Base-by-base conservation (phyloP, 92 coral and sea anemone genomes). In the Galaxea fascicularis region DNA sequence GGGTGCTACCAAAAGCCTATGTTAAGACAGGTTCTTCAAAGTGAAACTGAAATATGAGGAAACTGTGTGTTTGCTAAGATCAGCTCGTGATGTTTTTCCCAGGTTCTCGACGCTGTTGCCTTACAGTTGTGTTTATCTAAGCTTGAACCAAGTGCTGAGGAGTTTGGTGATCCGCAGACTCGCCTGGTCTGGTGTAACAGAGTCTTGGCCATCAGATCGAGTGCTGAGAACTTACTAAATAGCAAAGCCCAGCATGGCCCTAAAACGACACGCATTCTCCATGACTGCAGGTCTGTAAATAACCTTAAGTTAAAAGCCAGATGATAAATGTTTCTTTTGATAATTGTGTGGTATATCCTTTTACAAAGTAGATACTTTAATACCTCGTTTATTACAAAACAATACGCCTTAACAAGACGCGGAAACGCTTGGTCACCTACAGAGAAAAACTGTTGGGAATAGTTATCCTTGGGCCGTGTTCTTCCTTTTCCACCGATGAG, bases 91-190 rank as follows among this genome's bases (percentile, higher is more conserved):
- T 65, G 14, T n/a, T 15, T 47, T 3, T 47, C 13, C n/a, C 74
- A 95, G 98, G 90, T 90, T 13, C 78, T 91, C 49, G 98, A 95
- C 72, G 97, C 80, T 18, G 95, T 91, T 12, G 95, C 98, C 30
- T 87, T 95, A 4, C 92, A 79, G 60, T 59, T 87, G 70, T 95
- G 98, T 84, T 74, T 95, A 27, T 68, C 86, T 16, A 76, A 87
- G 65, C 75, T 95, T 80, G 90, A 88, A 64, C 98, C 98, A 28
- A 56, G 35, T 26, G 86, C 82, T 53, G 80, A 72, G 39, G 92
- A 89, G 83, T 83, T 95, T 52, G 76, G 73, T 13, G 87, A 87
- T 67, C 81, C 75, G 13, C 77, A 85, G 31, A 70, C 75, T 45
- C 77, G 95, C 76, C 29, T 52, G n/a, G 60, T 77, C 49, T 95